Base-by-base conservation (phyloP, 2,888 invertebrate species). In the Tetramorium bicarinatum region DNA sequence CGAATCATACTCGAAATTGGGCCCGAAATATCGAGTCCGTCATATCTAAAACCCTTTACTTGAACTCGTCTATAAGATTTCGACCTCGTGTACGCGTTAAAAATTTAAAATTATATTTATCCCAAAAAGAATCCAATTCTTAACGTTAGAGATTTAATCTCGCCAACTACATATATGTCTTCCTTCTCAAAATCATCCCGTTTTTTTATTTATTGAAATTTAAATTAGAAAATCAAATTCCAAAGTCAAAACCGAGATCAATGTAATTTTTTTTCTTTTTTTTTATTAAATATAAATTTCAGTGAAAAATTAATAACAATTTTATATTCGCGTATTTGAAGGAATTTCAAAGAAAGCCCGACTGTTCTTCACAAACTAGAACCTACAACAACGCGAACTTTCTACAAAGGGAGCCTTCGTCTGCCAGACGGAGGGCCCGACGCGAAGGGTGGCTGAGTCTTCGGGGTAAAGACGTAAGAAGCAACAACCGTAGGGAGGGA, bases 391-490 rank as follows among this genome's bases (percentile, higher is more conserved):
- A 29, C 29, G 25, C 21, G 13, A 34, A 59, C 3, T 69, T 56
- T 9, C 38, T 11, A 41, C 6, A 34, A 59, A 34, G 25, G 13
- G 66, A 66, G 15, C 41, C 49, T 66, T 44, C 41, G 38, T 29
- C 44, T 3, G 1, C 25, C 64, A 41, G 52, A 61, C 47, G 34
- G 29, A 64, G 62, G 49, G 13, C 7, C 25, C 52, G 61, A 74
- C 9, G 8, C 44, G 77, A 44, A 44, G 69, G 67, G 44, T 77
- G 54, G 29, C 41, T 67, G 13, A 41, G 25, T 66, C 52, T 66
- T 25, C 52, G 18, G 77, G 67, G 54, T 56, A 34, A 83, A 77
- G 59, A 25, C 44, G 38, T 44, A 69, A 64, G 49, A 59, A 80
- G 25, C 44, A 15, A 54, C 25, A 38, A 54, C 9, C 29, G 29